Base-by-base conservation (phyloP, 2,113 vertebrate species). In the Nothoprocta perdicaria region DNA sequence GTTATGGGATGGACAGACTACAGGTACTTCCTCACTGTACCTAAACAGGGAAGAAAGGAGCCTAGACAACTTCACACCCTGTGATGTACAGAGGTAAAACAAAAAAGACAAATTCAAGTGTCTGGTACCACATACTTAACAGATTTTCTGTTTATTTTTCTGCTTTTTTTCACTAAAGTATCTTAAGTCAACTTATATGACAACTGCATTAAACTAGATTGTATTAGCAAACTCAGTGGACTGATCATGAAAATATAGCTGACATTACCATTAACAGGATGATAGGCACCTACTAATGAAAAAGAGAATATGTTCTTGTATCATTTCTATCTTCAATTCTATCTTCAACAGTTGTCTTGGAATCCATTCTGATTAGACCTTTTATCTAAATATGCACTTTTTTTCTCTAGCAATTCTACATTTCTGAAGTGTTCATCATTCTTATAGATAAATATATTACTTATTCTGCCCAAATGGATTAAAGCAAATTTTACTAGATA, bases 361-460 rank as follows among this genome's bases (percentile, higher is more conserved):
- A 82, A 63, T 61, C 53, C 53, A 55, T 55, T 55, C 26, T 55
- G 26, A 55, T 29, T 55, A 24, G 23, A 82, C 53, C 10, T 4
- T 45, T 52, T 7, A 57, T 19, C 14, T 15, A 68, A 33, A 3
- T 38, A 68, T 0, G 1, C 8, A 76, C 38, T 14, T 6, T 4
- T 10, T 23, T 55, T 17, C 10, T 3, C 1, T 1, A 57, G 27
- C 8, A 86, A 48, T 33, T 58, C n/a, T 78, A 15, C 2, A 63
- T 67, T 79, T 75, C 48, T 69, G 27, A 86, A 74, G 1, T 0
- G 0, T 33, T 75, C 16, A 21, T 46, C 13, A 65, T 4, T 73
- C 8, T 21, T 73, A 55, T 40, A 75, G n/a, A 55, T 21, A 82
- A 72, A 69, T 55, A 80, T 18, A 22, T 1, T 43, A 3, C 35